Percentiles rank a stretch among this genome's conserved stretches.
Conservation (phyloP, 2,113 vertebrate species). For the Ammodytes dubius region DNA sequence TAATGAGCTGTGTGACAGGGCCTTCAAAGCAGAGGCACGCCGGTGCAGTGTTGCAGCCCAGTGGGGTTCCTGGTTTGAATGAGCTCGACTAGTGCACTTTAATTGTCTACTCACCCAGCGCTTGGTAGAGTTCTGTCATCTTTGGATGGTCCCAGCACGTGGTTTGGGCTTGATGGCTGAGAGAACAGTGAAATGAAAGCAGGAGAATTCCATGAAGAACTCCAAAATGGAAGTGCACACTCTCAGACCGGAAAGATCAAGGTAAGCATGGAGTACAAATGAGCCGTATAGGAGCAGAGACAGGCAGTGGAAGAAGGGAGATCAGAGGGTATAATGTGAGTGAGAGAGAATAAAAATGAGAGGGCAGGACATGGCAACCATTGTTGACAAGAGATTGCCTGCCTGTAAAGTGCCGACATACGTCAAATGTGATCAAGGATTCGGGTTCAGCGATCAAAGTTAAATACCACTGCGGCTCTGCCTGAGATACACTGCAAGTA, state of each 20-base stretch:
- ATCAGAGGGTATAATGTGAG: slow-evolving; percentile 22
- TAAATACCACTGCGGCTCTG: neutral
- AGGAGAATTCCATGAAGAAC: slow-evolving; percentile 5
- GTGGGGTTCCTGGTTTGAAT: slow-evolving; percentile 21
- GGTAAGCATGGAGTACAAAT: slow-evolving; percentile 49
- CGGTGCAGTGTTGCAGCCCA: slow-evolving; percentile 9
- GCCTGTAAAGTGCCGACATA: slow-evolving; percentile 26
- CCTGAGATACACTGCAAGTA: neutral
- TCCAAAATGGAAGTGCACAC: neutral
- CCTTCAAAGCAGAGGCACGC: slow-evolving; percentile 42
- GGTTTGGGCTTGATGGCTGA: slow-evolving; percentile 97
- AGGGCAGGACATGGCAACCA: slow-evolving; percentile 7
- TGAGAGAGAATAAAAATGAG: slow-evolving; percentile 10
- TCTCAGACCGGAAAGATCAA: slow-evolving; percentile 39
- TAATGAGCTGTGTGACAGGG: slow-evolving; percentile 72
- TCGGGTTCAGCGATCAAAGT: slow-evolving; percentile 13
- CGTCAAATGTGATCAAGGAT: slow-evolving; percentile 27
- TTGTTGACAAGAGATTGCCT: slow-evolving; percentile 48
- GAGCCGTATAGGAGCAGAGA: slow-evolving; percentile 10
- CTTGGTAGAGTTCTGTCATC: slow-evolving; percentile 98
- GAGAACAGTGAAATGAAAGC: slow-evolving; percentile 27
- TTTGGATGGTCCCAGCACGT: slow-evolving; percentile 99
- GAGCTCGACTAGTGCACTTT: slow-evolving; percentile 43
- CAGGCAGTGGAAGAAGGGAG: slow-evolving; percentile 23
- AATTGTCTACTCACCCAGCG: slow-evolving; percentile 89